These are phyloP conservation scores for Monopis laevigella DNA, from an alignment of 2,888 invertebrate genomes.

Conservation along the genomic window DNA sequence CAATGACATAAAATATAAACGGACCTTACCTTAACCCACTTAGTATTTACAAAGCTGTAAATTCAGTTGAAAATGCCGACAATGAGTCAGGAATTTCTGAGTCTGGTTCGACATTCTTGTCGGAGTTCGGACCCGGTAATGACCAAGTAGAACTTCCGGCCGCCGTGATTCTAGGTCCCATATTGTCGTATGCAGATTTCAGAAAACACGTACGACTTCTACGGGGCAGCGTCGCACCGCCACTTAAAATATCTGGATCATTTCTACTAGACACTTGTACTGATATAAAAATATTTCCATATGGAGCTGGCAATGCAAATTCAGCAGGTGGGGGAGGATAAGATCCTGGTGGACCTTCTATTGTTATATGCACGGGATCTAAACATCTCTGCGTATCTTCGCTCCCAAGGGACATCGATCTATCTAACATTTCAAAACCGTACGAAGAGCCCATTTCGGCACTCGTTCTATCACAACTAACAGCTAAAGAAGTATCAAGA, in stretches of 20 bases:
- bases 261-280: constrained; percentile 75
- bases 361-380: constrained; percentile 71
- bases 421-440: constrained; percentile 57
- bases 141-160: constrained; percentile 87
- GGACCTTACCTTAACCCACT: too few species aligned
- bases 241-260: constrained; percentile 74
- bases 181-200: constrained; percentile 85
- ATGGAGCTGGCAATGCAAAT: constrained; percentile 62
- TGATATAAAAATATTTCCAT: constrained; percentile 86
- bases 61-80: constrained; percentile 58
- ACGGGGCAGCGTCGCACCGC: constrained; percentile 57
- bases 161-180: constrained; percentile 91
- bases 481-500: constrained; percentile 76
- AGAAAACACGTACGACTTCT: constrained; percentile 57
- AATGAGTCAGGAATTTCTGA: constrained; percentile 30
- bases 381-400: constrained; percentile 48
- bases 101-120: constrained; percentile 33
- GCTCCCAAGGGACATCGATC: constrained; percentile 48
- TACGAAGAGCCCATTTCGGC: constrained; percentile 70
- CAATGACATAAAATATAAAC: constrained; percentile 10
- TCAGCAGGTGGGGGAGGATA: constrained; percentile 63
- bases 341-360: constrained; percentile 62
- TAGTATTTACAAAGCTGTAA: constrained; percentile 55
- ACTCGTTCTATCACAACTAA: constrained; percentile 73
- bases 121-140: constrained; percentile 61